These are phyloP conservation scores for Apoda limacodes DNA, from an alignment of 2,888 invertebrate genomes.

Conservation along the genomic window DNA sequence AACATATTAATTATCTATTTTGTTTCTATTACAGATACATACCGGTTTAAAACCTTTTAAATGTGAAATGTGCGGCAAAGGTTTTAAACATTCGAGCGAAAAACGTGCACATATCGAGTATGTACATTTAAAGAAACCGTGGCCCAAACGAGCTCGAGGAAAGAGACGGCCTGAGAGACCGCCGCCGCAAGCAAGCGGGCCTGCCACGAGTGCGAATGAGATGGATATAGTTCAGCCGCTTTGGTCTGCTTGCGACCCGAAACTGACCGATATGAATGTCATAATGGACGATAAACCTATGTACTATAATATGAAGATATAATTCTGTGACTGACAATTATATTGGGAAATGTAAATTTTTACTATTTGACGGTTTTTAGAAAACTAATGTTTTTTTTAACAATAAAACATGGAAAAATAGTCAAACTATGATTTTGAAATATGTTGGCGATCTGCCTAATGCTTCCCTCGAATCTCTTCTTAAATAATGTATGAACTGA, in stretches of 20 bases:
- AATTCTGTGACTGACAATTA: conserved; percentile 17
- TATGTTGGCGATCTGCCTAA: too few relatives aligned
- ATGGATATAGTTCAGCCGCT: conserved; percentile 32
- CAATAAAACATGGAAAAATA: too few relatives aligned
- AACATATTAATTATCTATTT: too few relatives aligned
- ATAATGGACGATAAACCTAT: conserved; percentile 37
- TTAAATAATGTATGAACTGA: too few relatives aligned
- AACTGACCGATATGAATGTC: conserved; percentile 30
- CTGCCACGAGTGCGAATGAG: too few relatives aligned
- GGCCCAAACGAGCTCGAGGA: conserved; percentile 47
- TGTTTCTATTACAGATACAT: conserved; percentile 47
- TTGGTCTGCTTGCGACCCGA: conserved; percentile 43
- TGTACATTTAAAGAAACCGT: conserved; percentile 58
- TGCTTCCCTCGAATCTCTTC: too few relatives aligned
- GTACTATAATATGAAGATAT: conserved; percentile 45
- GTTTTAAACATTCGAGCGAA: conserved; percentile 53
- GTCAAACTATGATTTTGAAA: too few relatives aligned
- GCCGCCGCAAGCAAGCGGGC: conserved; percentile 20
- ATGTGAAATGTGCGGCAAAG: conserved; percentile 55
- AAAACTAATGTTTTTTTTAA: too few relatives aligned
- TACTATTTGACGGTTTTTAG: too few relatives aligned
- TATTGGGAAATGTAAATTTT: conserved; percentile 3
- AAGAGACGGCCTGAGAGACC: conserved; percentile 28
- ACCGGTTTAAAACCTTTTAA: conserved; percentile 50
- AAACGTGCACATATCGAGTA: conserved; percentile 51